phyloP scores from a whole-genome alignment of 2,888 invertebrate genomes.

The Loripinus fragilis region DNA sequence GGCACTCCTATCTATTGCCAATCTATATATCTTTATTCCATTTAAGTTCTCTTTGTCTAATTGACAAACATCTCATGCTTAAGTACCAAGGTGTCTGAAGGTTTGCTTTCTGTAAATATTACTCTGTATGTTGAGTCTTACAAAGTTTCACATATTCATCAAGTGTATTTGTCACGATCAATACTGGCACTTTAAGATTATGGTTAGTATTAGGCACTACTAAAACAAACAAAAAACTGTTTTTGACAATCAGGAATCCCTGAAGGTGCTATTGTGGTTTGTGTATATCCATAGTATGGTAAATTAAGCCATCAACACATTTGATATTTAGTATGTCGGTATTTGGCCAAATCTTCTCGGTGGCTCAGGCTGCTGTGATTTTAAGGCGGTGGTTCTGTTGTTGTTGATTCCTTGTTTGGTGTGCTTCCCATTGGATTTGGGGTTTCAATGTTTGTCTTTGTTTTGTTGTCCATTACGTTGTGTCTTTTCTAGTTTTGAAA shows the following conservation, averaged over 20 bases:
- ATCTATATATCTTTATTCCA: slow-evolving; percentile 21
- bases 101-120: slow-evolving; percentile 27
- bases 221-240: slow-evolving; percentile 29
- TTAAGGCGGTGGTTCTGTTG: neutral
- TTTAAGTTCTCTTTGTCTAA: slow-evolving; percentile 29
- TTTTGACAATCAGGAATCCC: neutral
- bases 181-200: slow-evolving; percentile 18
- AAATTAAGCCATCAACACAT: slow-evolving; percentile 38
- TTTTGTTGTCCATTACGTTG: neutral
- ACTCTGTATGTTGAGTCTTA: slow-evolving; percentile 22
- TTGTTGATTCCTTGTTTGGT: neutral
- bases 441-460: neutral
- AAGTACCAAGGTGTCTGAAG: slow-evolving; percentile 34
- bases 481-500: neutral
- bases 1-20: slow-evolving; percentile 27
- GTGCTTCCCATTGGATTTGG: neutral
- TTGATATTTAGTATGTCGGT: slow-evolving; percentile 22
- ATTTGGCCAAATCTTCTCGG: slow-evolving; percentile 3
- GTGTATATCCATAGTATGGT: slow-evolving; percentile 37
- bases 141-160: neutral
- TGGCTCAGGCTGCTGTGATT: neutral
- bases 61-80: slow-evolving; percentile 18
- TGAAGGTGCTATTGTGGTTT: neutral
- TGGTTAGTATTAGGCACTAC: slow-evolving; percentile 27
- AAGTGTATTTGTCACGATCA: slow-evolving; percentile 34